Base-by-base conservation (phyloP, 2,797 vertebrate species). In the Smutsia gigantea region DNA sequence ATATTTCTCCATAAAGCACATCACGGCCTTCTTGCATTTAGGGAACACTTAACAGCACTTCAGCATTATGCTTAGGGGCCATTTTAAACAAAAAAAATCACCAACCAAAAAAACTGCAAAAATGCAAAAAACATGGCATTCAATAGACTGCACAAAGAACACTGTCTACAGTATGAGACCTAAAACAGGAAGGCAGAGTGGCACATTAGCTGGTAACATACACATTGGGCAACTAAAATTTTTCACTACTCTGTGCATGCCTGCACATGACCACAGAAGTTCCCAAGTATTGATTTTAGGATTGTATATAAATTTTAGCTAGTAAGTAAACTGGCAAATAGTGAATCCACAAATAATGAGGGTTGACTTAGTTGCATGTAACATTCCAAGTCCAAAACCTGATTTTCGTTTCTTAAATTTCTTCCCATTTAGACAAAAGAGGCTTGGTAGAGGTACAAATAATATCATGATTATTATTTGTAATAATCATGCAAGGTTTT, bases 241-340 rank as follows among this genome's bases (percentile, higher is more conserved):
- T 68, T 85, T 68, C 25, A 18, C 63, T 37, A 18, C 39, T 81
- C 23, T 85, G 37, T 23, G 23, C 39, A 17, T 27, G n/a, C n/a
- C 68, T 39, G 27, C 68, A 83, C 83, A 84, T 46, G 37, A 66
- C 3, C 37, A 77, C 31, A 34, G 3, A 93, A 59, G 23, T 82
- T 29, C 19, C 7, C 9, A 10, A 82, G 31, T 61, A 64, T 21
- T 37, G 57, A 64, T 57, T 74, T 93, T 25, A 57, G 55, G 27
- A 12, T 82, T 90, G 66, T 57, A 83, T 82, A 95, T 34, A 87
- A 75, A 74, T 83, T 79, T 89, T 66, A 90, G 51, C 23, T 49
- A 61, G 9, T 17, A 87, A 31, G 81, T 37, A 87, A 71, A 93
- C 0, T 71, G 7, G 55, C 29, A 85, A 91, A 95, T 18, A 91